Evolutionary conservation across 30 jellyfish, hydroid and myxozoan genomes (phyloP).

Genomic region (Catostylus mosaicus): DNA sequence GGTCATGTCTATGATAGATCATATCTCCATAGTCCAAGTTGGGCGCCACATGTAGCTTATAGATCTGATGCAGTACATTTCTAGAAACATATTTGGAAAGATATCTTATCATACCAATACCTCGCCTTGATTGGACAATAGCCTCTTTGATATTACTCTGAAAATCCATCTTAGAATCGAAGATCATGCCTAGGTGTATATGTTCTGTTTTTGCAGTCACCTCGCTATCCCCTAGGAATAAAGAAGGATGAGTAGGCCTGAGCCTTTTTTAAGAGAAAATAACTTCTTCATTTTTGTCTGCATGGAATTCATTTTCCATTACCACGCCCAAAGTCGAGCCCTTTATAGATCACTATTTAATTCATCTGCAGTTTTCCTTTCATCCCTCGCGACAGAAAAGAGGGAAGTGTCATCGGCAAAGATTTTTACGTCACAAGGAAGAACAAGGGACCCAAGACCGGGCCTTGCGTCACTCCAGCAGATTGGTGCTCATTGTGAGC

Average conservation of each 20-base stretch:
- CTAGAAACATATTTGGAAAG: background rate
- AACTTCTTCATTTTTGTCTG: constrained; percentile 32
- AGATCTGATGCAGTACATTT: background rate
- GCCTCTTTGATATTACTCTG: constrained; percentile 46
- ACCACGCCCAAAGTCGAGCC: constrained; percentile 50
- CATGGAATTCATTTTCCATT: constrained; percentile 52
- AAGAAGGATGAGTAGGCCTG: constrained; percentile 29
- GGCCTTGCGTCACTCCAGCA: background rate
- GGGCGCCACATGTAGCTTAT: background rate
- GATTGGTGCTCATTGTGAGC: constrained; percentile 2
- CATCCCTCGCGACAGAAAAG: background rate
- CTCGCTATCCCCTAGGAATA: constrained; percentile 18
- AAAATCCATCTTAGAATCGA: constrained; percentile 43
- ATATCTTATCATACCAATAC: no score
- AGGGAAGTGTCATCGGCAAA: background rate
- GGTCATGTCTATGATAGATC: no score
- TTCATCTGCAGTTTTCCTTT: background rate
- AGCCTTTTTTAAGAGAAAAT: constrained; percentile 18
- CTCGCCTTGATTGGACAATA: background rate
- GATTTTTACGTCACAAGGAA: background rate
- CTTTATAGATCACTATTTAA: constrained; percentile 4
- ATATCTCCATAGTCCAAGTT: background rate
- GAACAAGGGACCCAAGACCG: background rate
- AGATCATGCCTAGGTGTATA: constrained; percentile 33
- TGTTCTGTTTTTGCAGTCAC: constrained; percentile 21